phyloP scores from a whole-genome alignment of 2,888 invertebrate genomes.

The Philaethria dido region DNA sequence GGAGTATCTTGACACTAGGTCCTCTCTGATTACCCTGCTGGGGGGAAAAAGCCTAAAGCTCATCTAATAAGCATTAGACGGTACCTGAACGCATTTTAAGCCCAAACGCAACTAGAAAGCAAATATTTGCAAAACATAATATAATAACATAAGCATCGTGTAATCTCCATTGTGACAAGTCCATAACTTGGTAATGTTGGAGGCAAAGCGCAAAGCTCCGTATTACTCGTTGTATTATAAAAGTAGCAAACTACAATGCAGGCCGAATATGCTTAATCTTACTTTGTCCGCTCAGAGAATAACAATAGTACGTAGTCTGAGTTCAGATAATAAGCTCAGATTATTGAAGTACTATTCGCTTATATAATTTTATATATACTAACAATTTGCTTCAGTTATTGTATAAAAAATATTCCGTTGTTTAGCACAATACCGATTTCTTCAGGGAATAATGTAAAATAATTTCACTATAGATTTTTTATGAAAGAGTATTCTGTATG shows the following conservation, averaged over 20 bases:
- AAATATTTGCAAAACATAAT: background rate
- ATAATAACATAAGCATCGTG: slow-evolving; percentile 9
- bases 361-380: background rate
- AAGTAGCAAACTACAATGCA: slow-evolving; percentile 27
- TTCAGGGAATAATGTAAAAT: too few relatives aligned
- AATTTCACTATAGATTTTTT: too few relatives aligned
- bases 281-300: slow-evolving; percentile 21
- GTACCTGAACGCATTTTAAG: background rate
- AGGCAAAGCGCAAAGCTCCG: slow-evolving; percentile 13
- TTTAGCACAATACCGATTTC: too few relatives aligned
- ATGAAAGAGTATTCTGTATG: too few relatives aligned
- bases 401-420: background rate
- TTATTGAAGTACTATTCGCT: background rate
- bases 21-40: background rate
- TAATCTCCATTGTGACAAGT: slow-evolving; percentile 24
- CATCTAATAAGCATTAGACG: too few relatives aligned
- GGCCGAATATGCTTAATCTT: slow-evolving; percentile 29
- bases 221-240: slow-evolving; percentile 27
- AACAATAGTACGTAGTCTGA: slow-evolving; percentile 9
- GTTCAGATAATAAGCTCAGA: slow-evolving; percentile 14
- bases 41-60: too few relatives aligned
- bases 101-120: background rate
- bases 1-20: too few relatives aligned
- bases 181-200: slow-evolving; percentile 25
- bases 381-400: background rate